A percentile compares a stretch with the other conserved stretches of the same genome.
phyloP scores from a whole-genome alignment of 2,888 invertebrate species.

The Galeopsomyia nigrocyanea region DNA sequence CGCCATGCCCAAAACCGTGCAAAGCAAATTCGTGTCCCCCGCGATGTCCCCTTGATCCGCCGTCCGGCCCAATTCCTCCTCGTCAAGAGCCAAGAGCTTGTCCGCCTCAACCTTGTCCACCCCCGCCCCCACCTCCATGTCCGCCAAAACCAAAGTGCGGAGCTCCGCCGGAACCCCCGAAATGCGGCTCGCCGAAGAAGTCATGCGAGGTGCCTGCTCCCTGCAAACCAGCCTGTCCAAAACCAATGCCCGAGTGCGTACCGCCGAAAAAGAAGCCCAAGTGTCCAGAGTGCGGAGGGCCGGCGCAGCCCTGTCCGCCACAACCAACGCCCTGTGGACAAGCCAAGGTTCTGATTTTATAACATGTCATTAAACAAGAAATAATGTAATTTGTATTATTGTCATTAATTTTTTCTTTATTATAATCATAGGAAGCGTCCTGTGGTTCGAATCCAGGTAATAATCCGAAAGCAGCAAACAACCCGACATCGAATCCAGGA shows the following conservation, averaged over 20 bases:
- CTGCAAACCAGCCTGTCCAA: neutral
- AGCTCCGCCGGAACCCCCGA: neutral
- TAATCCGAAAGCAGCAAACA: no score
- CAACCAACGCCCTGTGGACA: no score
- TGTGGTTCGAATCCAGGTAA: no score
- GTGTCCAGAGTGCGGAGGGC: no score
- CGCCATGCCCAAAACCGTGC: conserved; percentile 1
- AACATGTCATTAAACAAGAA: no score
- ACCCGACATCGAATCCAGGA: no score
- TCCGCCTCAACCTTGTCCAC: neutral
- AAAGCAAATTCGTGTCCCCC: neutral
- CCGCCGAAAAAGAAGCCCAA: conserved; percentile 17
- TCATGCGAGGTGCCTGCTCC: conserved; percentile 4
- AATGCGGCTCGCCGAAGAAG: neutral
- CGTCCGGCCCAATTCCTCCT: neutral
- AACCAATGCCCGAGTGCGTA: conserved; percentile 22
- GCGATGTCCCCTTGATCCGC: neutral
- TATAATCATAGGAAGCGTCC: no score
- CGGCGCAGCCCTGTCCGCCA: neutral
- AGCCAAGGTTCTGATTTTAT: no score
- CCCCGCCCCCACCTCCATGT: neutral
- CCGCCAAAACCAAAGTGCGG: neutral
- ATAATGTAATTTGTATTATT: no score
- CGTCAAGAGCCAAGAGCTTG: neutral
- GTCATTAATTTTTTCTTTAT: no score